phyloP scores from a whole-genome alignment of 1,140 invertebrate genomes.

The Diploscapter pachys region DNA sequence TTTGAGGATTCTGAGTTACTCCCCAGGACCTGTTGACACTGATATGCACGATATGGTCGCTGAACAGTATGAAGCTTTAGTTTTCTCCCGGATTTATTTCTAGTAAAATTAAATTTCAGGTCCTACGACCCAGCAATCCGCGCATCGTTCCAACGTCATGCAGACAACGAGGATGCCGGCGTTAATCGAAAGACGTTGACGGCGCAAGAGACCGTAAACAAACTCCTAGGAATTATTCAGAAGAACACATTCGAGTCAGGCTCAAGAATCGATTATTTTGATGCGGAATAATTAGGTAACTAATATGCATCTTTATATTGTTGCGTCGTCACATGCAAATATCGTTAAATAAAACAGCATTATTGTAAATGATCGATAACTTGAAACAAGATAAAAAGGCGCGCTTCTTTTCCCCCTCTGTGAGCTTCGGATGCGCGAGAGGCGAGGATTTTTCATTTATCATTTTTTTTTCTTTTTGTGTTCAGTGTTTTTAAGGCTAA shows the following conservation, averaged over 20 bases:
- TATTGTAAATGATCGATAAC: too few species aligned
- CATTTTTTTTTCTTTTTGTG: too few species aligned
- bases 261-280: constrained; percentile 81
- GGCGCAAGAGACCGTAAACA: constrained; percentile 72
- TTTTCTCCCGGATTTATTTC: constrained; percentile 49
- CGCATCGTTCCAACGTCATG: constrained; percentile 25
- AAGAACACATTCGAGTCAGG: constrained; percentile 75
- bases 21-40: constrained; percentile 86
- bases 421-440: too few species aligned
- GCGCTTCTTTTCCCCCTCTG: too few species aligned
- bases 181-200: constrained; percentile 69
- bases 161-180: constrained; percentile 13
- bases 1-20: constrained; percentile 80
- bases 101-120: constrained; percentile 68
- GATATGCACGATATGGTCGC: constrained; percentile 76
- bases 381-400: too few species aligned
- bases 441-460: too few species aligned
- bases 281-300: constrained; percentile 54
- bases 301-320: too few species aligned
- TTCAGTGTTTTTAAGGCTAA: too few species aligned
- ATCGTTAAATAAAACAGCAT: too few species aligned
- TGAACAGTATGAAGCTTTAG: constrained; percentile 56
- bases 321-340: too few species aligned
- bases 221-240: constrained; percentile 64
- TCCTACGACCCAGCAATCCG: constrained; percentile 60